A percentile compares a stretch with the other conserved stretches of the same genome.
Conservation (phyloP, 2,888 invertebrate species). For the Electrophaes corylata region DNA sequence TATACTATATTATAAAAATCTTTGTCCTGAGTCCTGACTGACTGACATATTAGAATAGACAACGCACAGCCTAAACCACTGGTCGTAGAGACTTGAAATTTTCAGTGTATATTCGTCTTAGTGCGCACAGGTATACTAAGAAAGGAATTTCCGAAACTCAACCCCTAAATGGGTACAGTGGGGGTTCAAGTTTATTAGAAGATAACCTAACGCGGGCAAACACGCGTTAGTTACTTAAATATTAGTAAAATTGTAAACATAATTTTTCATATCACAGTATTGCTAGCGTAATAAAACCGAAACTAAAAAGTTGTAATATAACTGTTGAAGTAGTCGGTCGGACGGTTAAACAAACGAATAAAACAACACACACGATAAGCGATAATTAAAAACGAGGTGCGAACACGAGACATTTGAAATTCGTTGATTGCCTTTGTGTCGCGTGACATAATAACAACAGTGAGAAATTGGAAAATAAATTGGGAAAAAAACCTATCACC, state of each 20-base stretch:
- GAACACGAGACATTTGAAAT: conserved; percentile 24
- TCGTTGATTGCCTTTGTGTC: conserved; percentile 30
- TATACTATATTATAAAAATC: too few species aligned
- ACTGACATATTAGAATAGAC: too few species aligned
- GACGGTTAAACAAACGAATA: conserved; percentile 8
- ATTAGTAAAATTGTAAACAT: background rate
- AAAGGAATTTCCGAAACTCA: too few species aligned
- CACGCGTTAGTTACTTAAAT: background rate
- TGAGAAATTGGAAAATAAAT: conserved; percentile 7
- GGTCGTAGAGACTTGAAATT: too few species aligned
- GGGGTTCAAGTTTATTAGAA: too few species aligned
- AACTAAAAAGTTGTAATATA: conserved; percentile 15
- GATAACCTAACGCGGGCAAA: too few species aligned
- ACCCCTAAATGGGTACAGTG: too few species aligned
- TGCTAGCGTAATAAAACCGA: conserved; percentile 8
- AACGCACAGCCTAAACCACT: too few species aligned
- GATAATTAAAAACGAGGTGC: conserved; percentile 22
- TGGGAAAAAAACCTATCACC: too few species aligned
- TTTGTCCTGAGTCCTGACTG: too few species aligned
- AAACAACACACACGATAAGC: conserved; percentile 22
- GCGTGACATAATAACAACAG: background rate
- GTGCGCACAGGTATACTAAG: too few species aligned
- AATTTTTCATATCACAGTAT: background rate
- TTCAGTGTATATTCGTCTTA: too few species aligned
- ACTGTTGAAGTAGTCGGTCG: background rate